Evolutionary conservation across 2,888 invertebrate genomes (phyloP).

Genomic region (Atrina japonica): DNA sequence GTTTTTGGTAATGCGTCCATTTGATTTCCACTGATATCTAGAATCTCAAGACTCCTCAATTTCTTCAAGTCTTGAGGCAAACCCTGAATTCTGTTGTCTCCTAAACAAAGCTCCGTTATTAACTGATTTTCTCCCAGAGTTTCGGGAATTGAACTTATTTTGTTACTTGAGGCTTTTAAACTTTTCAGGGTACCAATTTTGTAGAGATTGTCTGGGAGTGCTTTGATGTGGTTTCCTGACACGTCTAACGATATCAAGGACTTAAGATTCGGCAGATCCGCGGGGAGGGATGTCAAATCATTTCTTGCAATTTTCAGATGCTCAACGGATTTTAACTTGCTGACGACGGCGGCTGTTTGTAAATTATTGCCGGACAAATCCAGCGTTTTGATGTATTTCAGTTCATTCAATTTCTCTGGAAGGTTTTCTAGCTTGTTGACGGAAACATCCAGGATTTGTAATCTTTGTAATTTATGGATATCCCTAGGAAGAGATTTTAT

Average conservation of each 20-base stretch:
- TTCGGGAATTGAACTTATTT: constrained; percentile 70
- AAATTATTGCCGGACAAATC: constrained; percentile 72
- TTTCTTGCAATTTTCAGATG: constrained; percentile 68
- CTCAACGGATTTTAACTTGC: constrained; percentile 64
- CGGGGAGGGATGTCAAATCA: constrained; percentile 64
- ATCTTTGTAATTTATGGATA: constrained; percentile 67
- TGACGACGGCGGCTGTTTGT: constrained; percentile 58
- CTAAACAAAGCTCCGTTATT: constrained; percentile 64
- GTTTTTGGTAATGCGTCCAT: constrained; percentile 71
- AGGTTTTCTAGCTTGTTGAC: constrained; percentile 71
- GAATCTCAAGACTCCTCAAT: constrained; percentile 62
- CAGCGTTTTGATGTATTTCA: constrained; percentile 66
- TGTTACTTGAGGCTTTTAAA: constrained; percentile 67
- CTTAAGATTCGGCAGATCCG: constrained; percentile 68
- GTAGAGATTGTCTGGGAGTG: constrained; percentile 61
- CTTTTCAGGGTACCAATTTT: constrained; percentile 67
- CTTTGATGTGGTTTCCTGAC: constrained; percentile 71
- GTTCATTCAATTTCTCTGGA: constrained; percentile 71
- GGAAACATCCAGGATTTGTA: constrained; percentile 66
- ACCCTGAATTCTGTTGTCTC: constrained; percentile 63
- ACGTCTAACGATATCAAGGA: constrained; percentile 67
- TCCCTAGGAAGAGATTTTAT: constrained; percentile 69
- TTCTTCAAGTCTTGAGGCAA: constrained; percentile 67
- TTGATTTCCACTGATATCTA: constrained; percentile 63
- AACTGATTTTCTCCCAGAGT: constrained; percentile 74